These are phyloP conservation scores for Melieria picta DNA, from an alignment of 2,888 invertebrate genomes.

Conservation along the genomic window DNA sequence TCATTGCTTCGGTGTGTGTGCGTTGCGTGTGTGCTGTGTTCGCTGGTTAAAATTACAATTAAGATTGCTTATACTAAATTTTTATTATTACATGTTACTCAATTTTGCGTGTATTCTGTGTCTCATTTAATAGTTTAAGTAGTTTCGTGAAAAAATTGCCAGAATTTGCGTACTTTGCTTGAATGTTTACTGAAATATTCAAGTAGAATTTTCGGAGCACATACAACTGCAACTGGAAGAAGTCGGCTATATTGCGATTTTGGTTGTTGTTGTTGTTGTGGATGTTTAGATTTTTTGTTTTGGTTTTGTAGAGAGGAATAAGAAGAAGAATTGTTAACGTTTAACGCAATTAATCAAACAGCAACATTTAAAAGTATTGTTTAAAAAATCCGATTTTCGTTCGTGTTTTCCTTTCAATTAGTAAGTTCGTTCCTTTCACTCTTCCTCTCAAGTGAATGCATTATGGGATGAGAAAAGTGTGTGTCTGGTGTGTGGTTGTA, in stretches of 20 bases:
- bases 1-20: too few relatives aligned
- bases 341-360: conserved; percentile 1
- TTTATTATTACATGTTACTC: too few relatives aligned
- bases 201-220: conserved; percentile 12
- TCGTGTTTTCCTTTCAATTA: neutral
- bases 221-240: conserved; percentile 15
- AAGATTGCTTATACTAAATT: too few relatives aligned
- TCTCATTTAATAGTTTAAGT: too few relatives aligned
- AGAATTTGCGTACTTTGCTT: conserved; percentile 7
- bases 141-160: neutral
- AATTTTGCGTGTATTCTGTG: too few relatives aligned
- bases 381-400: neutral
- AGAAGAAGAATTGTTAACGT: neutral
- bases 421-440: neutral
- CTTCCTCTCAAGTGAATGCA: too few relatives aligned
- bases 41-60: too few relatives aligned
- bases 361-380: conserved; percentile 13
- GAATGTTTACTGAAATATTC: conserved; percentile 9
- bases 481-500: too few relatives aligned
- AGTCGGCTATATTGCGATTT: neutral
- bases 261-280: neutral
- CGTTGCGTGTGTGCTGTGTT: too few relatives aligned
- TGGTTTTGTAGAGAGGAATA: neutral
- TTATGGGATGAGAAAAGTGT: too few relatives aligned
- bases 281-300: too few relatives aligned